Conservation (phyloP, 2,113 vertebrate genomes). For the Otolemur garnettii region DNA sequence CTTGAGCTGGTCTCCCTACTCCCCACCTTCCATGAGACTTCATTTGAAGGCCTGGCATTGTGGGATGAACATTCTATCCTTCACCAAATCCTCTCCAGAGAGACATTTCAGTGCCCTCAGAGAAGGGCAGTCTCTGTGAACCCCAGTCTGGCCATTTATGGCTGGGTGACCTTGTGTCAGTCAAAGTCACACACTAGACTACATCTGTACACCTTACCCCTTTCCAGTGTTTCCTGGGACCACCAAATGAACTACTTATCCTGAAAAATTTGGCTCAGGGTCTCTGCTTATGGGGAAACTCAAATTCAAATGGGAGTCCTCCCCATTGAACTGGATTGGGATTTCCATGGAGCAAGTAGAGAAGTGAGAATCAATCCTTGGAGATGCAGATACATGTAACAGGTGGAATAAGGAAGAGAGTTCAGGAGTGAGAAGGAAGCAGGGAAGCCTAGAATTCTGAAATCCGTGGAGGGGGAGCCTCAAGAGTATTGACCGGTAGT, state of each 20-base stretch:
- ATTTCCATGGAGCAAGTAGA: neutral
- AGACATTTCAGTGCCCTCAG: neutral
- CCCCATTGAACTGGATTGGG: neutral
- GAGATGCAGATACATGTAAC: neutral
- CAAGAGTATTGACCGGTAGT: neutral
- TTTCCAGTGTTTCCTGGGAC: neutral
- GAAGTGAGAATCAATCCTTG: neutral
- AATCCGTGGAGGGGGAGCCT: neutral
- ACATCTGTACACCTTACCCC: neutral
- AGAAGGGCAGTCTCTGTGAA: neutral
- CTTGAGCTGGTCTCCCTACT: accelerated
- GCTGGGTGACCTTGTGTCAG: neutral
- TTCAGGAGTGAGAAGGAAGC: neutral
- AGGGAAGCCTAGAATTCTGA: neutral
- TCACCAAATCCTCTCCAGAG: neutral
- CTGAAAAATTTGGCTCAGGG: neutral
- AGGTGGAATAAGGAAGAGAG: neutral
- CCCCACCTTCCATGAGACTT: accelerated
- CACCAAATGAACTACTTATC: too few species aligned
- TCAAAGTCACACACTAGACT: neutral
- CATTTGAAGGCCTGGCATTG: neutral
- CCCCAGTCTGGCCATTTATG: neutral
- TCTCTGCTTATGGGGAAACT: neutral
- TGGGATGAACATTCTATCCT: too few species aligned
- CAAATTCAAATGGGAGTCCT: neutral